Evolutionary conservation across 1,140 invertebrate species (phyloP), one percentile per base, ranked within the genome.

Genomic region (Macrobrachium nipponense): DNA sequence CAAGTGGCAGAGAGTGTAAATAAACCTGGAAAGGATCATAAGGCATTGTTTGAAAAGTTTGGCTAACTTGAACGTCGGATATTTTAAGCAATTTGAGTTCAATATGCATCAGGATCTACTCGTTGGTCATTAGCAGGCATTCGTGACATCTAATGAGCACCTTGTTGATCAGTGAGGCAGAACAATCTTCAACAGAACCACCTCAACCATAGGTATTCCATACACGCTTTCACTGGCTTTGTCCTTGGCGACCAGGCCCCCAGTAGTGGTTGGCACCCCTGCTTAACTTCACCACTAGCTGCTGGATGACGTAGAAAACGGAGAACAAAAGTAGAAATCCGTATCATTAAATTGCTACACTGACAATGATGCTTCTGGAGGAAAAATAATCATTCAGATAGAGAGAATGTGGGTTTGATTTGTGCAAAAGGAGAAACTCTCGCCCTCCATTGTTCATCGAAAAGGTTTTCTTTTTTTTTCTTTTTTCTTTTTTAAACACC

Each of bases 171-270:
- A 61, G 70, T 60, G 81, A 82, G 58, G 36, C 36, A 61, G 60
- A 82, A 76, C 70, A 68, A 20, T 51, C 43, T 60, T 62, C 43
- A 62, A 75, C 81, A 59, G 20, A 60, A 27, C 81, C 36, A 61
- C 73, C n/a, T 43, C 68, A 27, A 77, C 81, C 81, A 83, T 83
- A 83, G 81, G 81, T 83, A 77, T 83, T 76, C 81, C 81, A 83
- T 83, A 83, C 72, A 83, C 81, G 81, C 81, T 83, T 83, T 83
- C 81, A 83, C 81, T 83, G 81, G 81, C 81, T 83, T 83, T 83
- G 68, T 83, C 81, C 81, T 83, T 83, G 81, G 81, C 64, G 72
- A 66, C 43, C 73, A 73, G 81, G 81, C 81, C 81, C 73, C 81
- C 72, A 12, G 66, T 51, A 51, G 68, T 64, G 81, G 81, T 83